Evolutionary conservation across 2,797 vertebrate species (phyloP).

Genomic region (Enteromius argenteus): DNA sequence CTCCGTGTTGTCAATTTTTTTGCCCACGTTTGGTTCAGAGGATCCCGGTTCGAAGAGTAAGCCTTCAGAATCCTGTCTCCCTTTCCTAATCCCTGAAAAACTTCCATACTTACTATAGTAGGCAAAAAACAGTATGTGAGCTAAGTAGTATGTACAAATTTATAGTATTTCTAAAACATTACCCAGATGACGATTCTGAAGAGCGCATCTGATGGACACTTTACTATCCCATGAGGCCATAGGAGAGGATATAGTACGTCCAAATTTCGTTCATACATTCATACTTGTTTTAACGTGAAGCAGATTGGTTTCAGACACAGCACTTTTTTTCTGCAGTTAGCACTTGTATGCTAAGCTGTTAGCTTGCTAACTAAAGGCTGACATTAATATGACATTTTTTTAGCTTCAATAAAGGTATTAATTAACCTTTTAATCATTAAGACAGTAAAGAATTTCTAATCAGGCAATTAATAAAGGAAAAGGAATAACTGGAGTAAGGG

Average conservation of each 20-base stretch:
- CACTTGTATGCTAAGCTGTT: not conserved
- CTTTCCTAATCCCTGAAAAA: not conserved
- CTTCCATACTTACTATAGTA: not conserved
- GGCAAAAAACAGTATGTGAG: not conserved
- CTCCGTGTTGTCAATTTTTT: not conserved
- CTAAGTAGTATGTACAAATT: not conserved
- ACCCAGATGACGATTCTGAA: not conserved
- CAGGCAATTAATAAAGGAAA: not conserved
- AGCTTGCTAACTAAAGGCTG: not conserved
- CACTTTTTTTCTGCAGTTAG: not conserved
- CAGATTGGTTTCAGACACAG: not conserved
- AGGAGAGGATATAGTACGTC: not conserved
- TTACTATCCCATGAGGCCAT: not conserved
- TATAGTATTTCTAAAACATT: not conserved
- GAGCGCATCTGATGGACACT: not conserved
- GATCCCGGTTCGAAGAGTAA: not conserved
- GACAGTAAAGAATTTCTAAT: not conserved
- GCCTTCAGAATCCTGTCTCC: not conserved
- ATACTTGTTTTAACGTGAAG: not conserved
- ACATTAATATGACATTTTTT: not conserved
- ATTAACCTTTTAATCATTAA: not conserved
- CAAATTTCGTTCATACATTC: not conserved
- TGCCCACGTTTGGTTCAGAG: constrained; percentile 15
- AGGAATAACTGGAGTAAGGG: not conserved
- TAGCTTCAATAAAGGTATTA: not conserved